A percentile compares a stretch with the other conserved stretches of the same genome.
These are phyloP conservation scores for Hydrolagus affinis DNA, from an alignment of 2,113 vertebrate species.

Conservation along the genomic window DNA sequence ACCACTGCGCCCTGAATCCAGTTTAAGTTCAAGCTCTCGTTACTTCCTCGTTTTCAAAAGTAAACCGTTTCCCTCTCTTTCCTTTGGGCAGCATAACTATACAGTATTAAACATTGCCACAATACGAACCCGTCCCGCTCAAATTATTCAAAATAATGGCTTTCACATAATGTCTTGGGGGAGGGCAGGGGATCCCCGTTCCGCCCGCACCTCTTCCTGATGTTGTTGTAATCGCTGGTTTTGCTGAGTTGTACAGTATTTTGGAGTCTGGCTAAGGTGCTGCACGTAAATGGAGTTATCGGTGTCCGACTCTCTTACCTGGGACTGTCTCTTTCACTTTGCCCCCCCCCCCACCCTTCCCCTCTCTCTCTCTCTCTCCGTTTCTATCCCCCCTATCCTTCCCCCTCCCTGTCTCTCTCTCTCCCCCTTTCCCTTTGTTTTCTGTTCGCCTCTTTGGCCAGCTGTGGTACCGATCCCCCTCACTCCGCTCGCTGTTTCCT, in stretches of 20 bases:
- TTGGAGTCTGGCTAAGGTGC: not conserved
- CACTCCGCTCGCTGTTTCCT: conserved; percentile 31
- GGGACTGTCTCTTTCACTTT: conserved; percentile 42
- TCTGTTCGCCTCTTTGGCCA: conserved; percentile 43
- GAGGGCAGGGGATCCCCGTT: not conserved
- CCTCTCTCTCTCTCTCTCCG: conserved; percentile 35
- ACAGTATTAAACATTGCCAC: not conserved
- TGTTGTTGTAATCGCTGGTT: not conserved
- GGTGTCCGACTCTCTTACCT: not conserved
- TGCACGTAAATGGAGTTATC: not conserved
- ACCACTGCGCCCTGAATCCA: too few species aligned
- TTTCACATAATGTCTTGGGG: too few species aligned
- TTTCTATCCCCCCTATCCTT: conserved; percentile 35
- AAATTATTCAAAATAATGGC: not conserved
- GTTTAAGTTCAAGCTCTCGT: too few species aligned
- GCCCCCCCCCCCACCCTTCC: conserved; percentile 37
- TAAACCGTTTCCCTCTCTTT: too few species aligned
- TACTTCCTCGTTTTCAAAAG: too few species aligned
- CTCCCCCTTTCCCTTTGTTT: conserved; percentile 26
- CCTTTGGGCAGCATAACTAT: too few species aligned
- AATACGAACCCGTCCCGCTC: not conserved
- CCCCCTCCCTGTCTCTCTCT: conserved; percentile 29
- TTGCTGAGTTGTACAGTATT: conserved; percentile 20
- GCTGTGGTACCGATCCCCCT: not conserved
- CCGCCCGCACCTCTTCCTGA: conserved; percentile 19